Evolutionary conservation across 2,888 invertebrate species (phyloP), one percentile per base, ranked within the genome.

Genomic region (Ochlodes sylvanus): DNA sequence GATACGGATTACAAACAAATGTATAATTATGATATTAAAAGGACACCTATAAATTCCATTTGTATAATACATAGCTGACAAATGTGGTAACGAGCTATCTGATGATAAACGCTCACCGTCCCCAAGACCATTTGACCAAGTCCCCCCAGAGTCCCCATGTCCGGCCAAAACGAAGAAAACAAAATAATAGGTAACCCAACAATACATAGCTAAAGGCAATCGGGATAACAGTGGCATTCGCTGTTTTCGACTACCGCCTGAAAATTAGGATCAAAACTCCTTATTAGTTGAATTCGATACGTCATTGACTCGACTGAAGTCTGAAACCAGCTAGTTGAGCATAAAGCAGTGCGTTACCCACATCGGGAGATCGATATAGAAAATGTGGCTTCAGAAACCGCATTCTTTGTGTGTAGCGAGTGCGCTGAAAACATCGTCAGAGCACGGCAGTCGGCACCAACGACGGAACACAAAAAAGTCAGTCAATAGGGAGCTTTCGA

Each of bases 351-450:
- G n/a, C 50, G 12, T 50, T 50, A 50, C 19, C 50, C 19, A 19
- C 19, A 19, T 17, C 50, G 19, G 5, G 19, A 50, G 6, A 50
- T 19, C 50, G 19, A 50, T 50, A 19, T 19, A 50, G 17, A 19
- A 50, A 50, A 19, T 38, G 38, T 38, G 10, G 19, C 10, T 19
- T 21, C 50, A 9, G 50, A 50, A 50, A 50, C 50, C 50, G 50
- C 50, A 19, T 50, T 50, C 50, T 50, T 50, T 50, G 50, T 50
- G 44, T 15, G 50, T 10, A 50, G 47, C 15, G 47, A 47, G 47
- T 47, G 47, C 44, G 50, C 50, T 50, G 50, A 50, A 50, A 50
- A 50, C 50, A 50, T 50, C 50, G 19, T 50, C 19, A 50, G 19
- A 19, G 9, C 50, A 50, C 50, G 19, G 50, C 17, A 21, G 10